Base-by-base conservation (phyloP, 2,113 vertebrate genomes). In the Phocoena sinus region DNA sequence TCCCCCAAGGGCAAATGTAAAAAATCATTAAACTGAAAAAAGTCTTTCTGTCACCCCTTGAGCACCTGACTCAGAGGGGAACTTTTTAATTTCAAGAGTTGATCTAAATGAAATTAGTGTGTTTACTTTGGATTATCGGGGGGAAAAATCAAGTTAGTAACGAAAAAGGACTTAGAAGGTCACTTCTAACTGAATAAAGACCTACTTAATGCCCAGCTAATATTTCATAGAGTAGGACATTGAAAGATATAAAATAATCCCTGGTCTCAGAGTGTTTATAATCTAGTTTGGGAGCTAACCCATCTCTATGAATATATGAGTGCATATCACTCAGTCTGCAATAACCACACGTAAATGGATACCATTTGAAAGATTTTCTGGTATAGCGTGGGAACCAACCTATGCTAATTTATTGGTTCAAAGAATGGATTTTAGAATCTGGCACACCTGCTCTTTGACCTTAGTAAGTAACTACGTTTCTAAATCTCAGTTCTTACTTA, bases 161-260 rank as follows among this genome's bases (percentile, higher is more conserved):
- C 74, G 91, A 83, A 68, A 5, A 31, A 60, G 50, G 44, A 56
- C 18, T 87, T 60, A 21, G 50, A 83, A 79, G 28, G 76, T 88
- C 36, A 80, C 38, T 95, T 92, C 26, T 50, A 38, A 76, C 14
- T 96, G 21, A 95, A 53, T 94, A 58, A 83, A 96, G 87, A 77
- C 23, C 41, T 47, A 18, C 11, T 60, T 25, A 71, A 44, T 87
- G 36, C 41, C 80, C 2, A 81, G 58, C 65, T 50, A 65, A 0
- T 84, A 38, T 87, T 91, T 95, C 73, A 44, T 56, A 81, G 76
- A 94, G 33, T 67, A 76, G 28, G 80, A 92, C 84, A 77, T 25
- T 68, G 63, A 89, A 89, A 90, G 67, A 12, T 86, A 60, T 23
- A 76, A 81, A 95, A 38, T 38, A 94, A 89, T 68, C 8, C 28